Evolutionary conservation across 2,113 vertebrate species (phyloP).

Genomic region (Arothron firmamentum): DNA sequence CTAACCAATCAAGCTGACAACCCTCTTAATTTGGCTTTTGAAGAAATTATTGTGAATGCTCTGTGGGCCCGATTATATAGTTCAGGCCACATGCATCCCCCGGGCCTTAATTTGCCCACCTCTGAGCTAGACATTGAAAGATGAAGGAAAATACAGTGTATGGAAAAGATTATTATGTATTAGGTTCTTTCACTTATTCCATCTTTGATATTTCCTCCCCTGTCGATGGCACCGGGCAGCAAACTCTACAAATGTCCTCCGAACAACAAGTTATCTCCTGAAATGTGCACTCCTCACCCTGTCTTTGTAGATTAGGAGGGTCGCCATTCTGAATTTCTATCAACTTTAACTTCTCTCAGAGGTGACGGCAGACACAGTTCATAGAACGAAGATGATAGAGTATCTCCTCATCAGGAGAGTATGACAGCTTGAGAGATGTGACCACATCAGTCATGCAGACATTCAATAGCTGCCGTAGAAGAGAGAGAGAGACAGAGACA

Average conservation of each 20-base stretch:
- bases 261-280: constrained; percentile 53
- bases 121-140: too few relatives aligned
- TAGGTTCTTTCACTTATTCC: constrained; percentile 19
- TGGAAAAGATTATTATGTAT: too few relatives aligned
- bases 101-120: too few relatives aligned
- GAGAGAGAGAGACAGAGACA: constrained; percentile 29
- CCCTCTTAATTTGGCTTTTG: too few relatives aligned
- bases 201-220: constrained; percentile 26
- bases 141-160: too few relatives aligned
- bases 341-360: constrained; percentile 33
- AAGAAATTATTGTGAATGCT: too few relatives aligned
- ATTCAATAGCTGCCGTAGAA: constrained; percentile 46
- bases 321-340: constrained; percentile 41
- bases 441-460: constrained; percentile 59
- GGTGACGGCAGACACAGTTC: constrained; percentile 29
- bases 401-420: constrained; percentile 56
- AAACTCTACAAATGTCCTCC: constrained; percentile 30
- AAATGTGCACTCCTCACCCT: constrained; percentile 50
- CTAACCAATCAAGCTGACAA: too few relatives aligned
- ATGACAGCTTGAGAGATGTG: constrained; percentile 60
- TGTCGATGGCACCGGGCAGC: constrained; percentile 21
- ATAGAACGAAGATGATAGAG: constrained; percentile 57
- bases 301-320: constrained; percentile 54
- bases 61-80: too few relatives aligned
- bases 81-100: too few relatives aligned